Conservation (phyloP, 2,888 invertebrate species). For the Limenitis camilla region DNA sequence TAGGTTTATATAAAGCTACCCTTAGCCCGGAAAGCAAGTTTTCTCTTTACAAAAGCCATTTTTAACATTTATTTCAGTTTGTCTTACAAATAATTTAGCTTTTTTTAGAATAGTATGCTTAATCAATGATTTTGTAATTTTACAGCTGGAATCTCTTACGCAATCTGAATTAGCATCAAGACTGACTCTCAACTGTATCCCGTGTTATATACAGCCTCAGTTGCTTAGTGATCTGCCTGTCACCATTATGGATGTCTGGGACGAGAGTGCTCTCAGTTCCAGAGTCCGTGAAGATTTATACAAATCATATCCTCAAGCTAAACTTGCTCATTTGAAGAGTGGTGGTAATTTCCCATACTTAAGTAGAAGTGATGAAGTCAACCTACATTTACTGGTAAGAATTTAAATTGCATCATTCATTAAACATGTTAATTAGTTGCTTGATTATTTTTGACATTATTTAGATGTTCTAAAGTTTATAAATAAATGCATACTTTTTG, state of each 20-base stretch:
- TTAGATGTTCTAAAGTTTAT: too few relatives aligned
- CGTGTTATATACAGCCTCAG: constrained; percentile 85
- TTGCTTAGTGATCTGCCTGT: constrained; percentile 79
- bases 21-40: too few relatives aligned
- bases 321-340: constrained; percentile 88
- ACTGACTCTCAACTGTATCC: constrained; percentile 88
- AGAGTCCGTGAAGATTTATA: constrained; percentile 86
- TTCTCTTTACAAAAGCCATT: too few relatives aligned
- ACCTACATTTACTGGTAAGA: constrained; percentile 87
- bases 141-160: constrained; percentile 85
- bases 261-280: constrained; percentile 87
- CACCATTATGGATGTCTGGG: constrained; percentile 92
- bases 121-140: constrained; percentile 22
- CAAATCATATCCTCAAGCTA: constrained; percentile 89
- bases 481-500: too few relatives aligned
- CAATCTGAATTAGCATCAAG: constrained; percentile 90
- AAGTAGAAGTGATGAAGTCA: constrained; percentile 90
- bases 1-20: too few relatives aligned
- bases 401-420: background rate
- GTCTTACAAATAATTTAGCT: too few relatives aligned
- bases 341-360: constrained; percentile 95
- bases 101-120: background rate
- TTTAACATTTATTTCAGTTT: too few relatives aligned
- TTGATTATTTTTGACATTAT: too few relatives aligned
- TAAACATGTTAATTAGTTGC: too few relatives aligned